Percentiles rank a stretch among this genome's conserved stretches.
phyloP scores from a whole-genome alignment of 2,797 vertebrate genomes.

The Oceanodroma leucorhoa region DNA sequence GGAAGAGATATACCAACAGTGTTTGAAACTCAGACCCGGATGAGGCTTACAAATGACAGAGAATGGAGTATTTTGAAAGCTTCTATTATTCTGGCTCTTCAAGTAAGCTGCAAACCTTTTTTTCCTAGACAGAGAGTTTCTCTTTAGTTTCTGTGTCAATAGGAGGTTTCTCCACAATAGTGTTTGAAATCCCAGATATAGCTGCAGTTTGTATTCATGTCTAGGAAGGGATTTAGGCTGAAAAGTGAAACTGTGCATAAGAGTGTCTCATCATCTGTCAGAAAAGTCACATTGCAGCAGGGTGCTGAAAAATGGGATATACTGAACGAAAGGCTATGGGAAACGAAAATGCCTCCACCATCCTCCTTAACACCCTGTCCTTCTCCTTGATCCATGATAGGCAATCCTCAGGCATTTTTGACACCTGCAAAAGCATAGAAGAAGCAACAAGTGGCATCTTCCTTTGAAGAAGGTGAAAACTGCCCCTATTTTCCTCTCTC shows the following conservation, averaged over 20 bases:
- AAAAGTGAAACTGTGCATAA: background rate
- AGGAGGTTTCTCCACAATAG: background rate
- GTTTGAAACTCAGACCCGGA: background rate
- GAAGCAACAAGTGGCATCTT: background rate
- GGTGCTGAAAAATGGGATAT: background rate
- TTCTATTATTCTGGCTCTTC: background rate
- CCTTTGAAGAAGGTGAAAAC: background rate
- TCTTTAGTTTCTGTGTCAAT: background rate
- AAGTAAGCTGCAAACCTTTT: background rate
- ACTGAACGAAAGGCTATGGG: background rate
- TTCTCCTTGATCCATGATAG: background rate
- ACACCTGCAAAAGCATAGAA: background rate
- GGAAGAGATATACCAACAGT: background rate
- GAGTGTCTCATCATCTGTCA: background rate
- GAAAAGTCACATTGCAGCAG: background rate
- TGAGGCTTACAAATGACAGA: background rate
- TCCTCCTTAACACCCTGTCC: background rate
- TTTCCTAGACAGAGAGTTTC: background rate
- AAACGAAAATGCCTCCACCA: background rate
- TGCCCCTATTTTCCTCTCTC: background rate
- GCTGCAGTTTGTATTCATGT: background rate
- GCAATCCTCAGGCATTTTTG: background rate
- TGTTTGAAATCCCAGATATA: conserved; percentile 16
- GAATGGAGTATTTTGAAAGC: background rate
- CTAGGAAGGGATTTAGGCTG: background rate